Conservation (phyloP, 1,140 invertebrate species). For the Trissolcus basalis region DNA sequence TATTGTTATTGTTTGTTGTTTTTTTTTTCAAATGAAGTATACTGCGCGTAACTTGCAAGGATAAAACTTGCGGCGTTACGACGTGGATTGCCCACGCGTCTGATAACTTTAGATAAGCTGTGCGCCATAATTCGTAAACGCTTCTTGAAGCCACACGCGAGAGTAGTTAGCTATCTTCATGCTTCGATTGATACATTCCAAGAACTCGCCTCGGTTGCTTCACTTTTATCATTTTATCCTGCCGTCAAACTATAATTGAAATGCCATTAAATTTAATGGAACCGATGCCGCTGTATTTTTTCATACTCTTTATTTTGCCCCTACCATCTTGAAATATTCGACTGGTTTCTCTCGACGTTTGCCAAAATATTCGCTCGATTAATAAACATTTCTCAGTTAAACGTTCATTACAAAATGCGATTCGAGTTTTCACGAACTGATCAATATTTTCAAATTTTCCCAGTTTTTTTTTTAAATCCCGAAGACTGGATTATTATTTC, state of each 20-base stretch:
- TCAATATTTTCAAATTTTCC: not conserved
- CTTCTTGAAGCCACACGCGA: constrained; percentile 8
- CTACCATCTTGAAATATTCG: constrained; percentile 15
- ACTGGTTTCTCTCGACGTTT: constrained; percentile 6
- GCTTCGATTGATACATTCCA: constrained; percentile 33
- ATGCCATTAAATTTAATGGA: constrained; percentile 39
- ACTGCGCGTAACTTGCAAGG: not conserved
- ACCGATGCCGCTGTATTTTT: constrained; percentile 7
- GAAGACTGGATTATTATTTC: no score
- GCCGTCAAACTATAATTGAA: constrained; percentile 38
- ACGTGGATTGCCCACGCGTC: constrained; percentile 10
- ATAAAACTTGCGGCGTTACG: not conserved
- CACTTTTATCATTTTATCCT: constrained; percentile 27
- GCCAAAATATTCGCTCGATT: no score
- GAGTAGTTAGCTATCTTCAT: constrained; percentile 23
- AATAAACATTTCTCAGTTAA: no score
- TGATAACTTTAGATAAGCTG: constrained; percentile 35
- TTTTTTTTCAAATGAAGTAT: no score
- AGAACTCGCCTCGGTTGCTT: not conserved
- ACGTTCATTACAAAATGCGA: no score
- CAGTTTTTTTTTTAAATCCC: not conserved
- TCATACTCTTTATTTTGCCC: not conserved
- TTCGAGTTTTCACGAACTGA: no score
- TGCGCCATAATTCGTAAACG: constrained; percentile 19
- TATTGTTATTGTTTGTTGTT: no score